Conservation (phyloP, 2,113 vertebrate genomes). For the Paramormyrops kingsleyae region DNA sequence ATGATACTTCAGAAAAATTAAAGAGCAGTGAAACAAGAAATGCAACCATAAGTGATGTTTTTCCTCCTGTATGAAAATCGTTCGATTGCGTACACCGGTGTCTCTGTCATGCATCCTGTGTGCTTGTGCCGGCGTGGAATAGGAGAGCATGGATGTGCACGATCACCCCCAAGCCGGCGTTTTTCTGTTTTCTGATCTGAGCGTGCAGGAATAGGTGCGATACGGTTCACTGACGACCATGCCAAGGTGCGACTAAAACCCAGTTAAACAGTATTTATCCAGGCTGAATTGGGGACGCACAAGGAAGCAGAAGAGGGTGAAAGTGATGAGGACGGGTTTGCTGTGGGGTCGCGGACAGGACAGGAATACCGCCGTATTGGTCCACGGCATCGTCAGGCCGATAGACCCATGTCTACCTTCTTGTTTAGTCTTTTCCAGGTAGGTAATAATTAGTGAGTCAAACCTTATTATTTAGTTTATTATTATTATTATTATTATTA, state of each 20-base stretch:
- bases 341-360: not conserved
- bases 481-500: not conserved
- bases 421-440: not conserved
- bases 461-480: not conserved
- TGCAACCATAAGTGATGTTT: not conserved
- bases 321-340: not conserved
- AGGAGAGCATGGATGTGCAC: not conserved
- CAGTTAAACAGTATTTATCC: conserved; percentile 12
- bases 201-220: not conserved
- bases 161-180: not conserved
- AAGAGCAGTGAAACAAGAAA: not conserved
- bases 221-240: not conserved
- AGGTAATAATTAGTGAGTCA: not conserved
- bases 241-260: not conserved
- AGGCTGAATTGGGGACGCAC: not conserved
- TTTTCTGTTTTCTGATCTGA: conserved; percentile 2
- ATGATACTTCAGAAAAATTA: not conserved
- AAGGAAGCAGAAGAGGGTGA: not conserved
- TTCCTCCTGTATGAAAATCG: not conserved
- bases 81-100: not conserved
- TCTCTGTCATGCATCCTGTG: not conserved
- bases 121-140: not conserved
- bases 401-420: not conserved
- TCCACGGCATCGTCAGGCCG: not conserved
- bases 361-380: not conserved